Evolutionary conservation across 1,140 invertebrate species (phyloP), one percentile per base, ranked within the genome.

Genomic region (Agrypnia vestita): DNA sequence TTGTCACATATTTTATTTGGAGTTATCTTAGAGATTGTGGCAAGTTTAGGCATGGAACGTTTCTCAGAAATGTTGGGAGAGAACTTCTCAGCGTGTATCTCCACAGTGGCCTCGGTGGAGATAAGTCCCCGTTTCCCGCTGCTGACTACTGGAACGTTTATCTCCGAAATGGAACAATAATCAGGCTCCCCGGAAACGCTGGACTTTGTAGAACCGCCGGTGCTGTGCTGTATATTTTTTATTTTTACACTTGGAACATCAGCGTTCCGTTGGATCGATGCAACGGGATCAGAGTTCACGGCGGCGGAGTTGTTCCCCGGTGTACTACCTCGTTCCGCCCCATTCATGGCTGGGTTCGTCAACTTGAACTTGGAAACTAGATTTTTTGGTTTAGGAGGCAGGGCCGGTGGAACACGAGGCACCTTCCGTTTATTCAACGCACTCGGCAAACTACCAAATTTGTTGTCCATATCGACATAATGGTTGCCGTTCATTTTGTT

Each of bases 381-480:
- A 90, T 90, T 94, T 86, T 91, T 90, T 82, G 93, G 93, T 85
- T 94, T 94, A 17, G 93, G 93, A 12, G 93, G 93, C 75, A 94
- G 85, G 72, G 92, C 92, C 76, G 93, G 93, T 43, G 94, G 93
- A 59, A 91, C 92, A 84, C 92, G 90, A 80, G 90, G 88, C 44
- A 90, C 90, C 86, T 92, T 92, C 82, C 85, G 88, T 82, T 89
- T 91, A 80, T 90, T 89, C 62, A 90, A 87, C 80, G 87, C 88
- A 72, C 88, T 88, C 12, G 64, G 78, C 10, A 47, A 51, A 71
- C 21, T 71, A 86, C 88, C 88, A 13, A 86, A 84, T 76, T 85
- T 86, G n/a, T 83, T 86, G 71, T 88, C 89, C 86, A 87, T 86
- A 73, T 88, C 87, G 19, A 89, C 84, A 69, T 88, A 88, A 81